Conservation (phyloP, 2,888 invertebrate genomes). For the Andrena trimmerana region DNA sequence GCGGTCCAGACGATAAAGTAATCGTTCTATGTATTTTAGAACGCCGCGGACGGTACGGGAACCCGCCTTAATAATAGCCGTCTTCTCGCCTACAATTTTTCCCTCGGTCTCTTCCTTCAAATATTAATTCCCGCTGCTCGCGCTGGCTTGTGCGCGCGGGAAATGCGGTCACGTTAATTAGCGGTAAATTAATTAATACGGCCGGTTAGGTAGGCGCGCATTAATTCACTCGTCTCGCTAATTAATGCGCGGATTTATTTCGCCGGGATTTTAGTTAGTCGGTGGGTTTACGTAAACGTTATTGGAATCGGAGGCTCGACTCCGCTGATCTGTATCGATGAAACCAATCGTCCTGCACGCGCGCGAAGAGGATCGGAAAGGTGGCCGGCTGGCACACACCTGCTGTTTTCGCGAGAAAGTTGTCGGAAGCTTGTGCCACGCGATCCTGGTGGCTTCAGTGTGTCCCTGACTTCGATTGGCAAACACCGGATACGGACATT, state of each 20-base stretch:
- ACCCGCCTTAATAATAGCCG: constrained; percentile 40
- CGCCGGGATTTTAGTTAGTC: not conserved
- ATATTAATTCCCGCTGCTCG: constrained; percentile 28
- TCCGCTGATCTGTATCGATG: too few species aligned
- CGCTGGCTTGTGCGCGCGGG: not conserved
- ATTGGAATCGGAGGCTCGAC: not conserved
- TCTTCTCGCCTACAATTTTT: not conserved
- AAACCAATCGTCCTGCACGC: not conserved
- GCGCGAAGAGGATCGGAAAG: not conserved
- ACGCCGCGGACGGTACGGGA: constrained; percentile 2
- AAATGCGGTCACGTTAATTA: constrained; percentile 56
- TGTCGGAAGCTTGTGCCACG: constrained; percentile 11
- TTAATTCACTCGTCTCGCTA: constrained; percentile 46
- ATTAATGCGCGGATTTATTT: constrained; percentile 54
- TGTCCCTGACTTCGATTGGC: constrained; percentile 56
- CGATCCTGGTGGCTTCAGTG: constrained; percentile 14
- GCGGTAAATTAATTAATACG: constrained; percentile 63
- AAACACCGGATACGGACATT: constrained; percentile 44
- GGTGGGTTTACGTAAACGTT: not conserved
- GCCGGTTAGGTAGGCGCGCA: constrained; percentile 47
- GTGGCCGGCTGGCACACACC: not conserved
- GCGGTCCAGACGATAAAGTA: not conserved
- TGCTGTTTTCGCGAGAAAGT: constrained; percentile 26
- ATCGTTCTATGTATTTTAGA: constrained; percentile 4
- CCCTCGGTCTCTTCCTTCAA: constrained; percentile 16